Evolutionary conservation across 1,140 invertebrate genomes (phyloP).

Genomic region (Drosophila ficusphila): DNA sequence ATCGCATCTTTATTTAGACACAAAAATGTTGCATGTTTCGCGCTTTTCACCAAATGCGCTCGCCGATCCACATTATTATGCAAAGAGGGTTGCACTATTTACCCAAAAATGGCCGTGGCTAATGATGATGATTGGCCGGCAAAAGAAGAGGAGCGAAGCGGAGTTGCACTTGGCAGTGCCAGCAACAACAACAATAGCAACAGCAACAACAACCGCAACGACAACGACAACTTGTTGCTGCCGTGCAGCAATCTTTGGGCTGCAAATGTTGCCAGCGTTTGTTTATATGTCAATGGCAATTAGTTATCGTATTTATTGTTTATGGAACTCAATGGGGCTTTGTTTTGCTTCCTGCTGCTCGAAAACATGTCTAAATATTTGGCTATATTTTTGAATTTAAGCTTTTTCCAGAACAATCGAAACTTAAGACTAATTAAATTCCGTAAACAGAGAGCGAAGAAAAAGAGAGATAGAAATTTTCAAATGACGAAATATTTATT

Average conservation of each 20-base stretch:
- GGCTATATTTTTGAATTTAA: background rate
- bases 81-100: conserved; percentile 83
- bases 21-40: conserved; percentile 81
- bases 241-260: background rate
- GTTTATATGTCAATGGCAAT: conserved; percentile 79
- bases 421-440: conserved; percentile 10
- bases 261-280: conserved; percentile 52
- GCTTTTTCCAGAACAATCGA: conserved; percentile 1
- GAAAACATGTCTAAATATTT: conserved; percentile 17
- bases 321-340: conserved; percentile 1
- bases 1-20: conserved; percentile 81
- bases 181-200: conserved; percentile 25
- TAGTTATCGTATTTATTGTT: conserved; percentile 66
- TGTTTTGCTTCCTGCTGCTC: conserved; percentile 10
- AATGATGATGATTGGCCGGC: conserved; percentile 78
- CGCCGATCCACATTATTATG: conserved; percentile 79
- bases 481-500: conserved; percentile 79
- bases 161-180: conserved; percentile 53
- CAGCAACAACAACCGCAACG: conserved; percentile 1
- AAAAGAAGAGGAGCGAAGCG: conserved; percentile 15
- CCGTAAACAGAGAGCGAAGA: background rate
- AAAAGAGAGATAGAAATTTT: background rate
- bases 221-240: conserved; percentile 13
- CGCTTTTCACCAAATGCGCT: conserved; percentile 80
- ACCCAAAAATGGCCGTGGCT: conserved; percentile 80